These are phyloP conservation scores for Encarsia formosa DNA, from an alignment of 2,888 invertebrate genomes.

Conservation along the genomic window DNA sequence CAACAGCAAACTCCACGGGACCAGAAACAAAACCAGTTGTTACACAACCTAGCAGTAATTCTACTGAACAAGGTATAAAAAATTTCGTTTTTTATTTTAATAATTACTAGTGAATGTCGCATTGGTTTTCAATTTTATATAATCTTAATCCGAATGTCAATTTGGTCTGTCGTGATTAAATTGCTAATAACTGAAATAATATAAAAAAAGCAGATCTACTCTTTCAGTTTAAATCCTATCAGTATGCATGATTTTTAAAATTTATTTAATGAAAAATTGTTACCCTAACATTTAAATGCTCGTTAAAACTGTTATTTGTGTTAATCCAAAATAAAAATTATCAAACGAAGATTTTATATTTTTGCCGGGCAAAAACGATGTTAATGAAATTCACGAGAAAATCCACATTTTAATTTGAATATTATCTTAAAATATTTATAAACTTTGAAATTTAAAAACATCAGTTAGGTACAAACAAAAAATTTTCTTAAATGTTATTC, in stretches of 20 bases:
- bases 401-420: neutral
- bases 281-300: neutral
- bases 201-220: neutral
- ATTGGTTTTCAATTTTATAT: constrained; percentile 22
- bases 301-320: neutral
- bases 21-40: constrained; percentile 43
- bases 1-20: constrained; percentile 42
- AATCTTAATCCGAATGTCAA: constrained; percentile 19
- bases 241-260: neutral
- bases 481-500: no score
- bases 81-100: constrained; percentile 25
- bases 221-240: neutral
- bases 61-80: constrained; percentile 46
- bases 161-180: constrained; percentile 8
- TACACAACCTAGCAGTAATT: constrained; percentile 44
- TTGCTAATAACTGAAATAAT: constrained; percentile 8
- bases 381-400: neutral
- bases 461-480: no score
- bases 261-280: neutral
- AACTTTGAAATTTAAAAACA: neutral
- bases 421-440: neutral
- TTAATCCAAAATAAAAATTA: no score
- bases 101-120: constrained; percentile 24
- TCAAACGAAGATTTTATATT: no score
- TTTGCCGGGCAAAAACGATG: no score